These are phyloP conservation scores for Thalassaphorura encarpata DNA, from an alignment of 1,140 invertebrate species.

Conservation along the genomic window DNA sequence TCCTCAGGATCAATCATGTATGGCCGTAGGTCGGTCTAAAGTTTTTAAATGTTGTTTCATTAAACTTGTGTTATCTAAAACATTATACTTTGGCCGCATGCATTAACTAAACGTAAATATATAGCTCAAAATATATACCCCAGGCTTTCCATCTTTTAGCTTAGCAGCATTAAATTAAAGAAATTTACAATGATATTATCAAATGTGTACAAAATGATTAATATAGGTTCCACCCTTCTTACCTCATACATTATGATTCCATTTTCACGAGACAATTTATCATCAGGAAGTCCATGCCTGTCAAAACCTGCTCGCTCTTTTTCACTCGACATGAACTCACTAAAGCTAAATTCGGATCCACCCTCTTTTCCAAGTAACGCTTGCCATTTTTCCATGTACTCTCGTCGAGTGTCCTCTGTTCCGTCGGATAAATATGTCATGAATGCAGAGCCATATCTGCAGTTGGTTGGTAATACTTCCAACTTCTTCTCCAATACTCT, in stretches of 20 bases:
- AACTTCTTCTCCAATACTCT: constrained; percentile 49
- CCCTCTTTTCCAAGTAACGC: constrained; percentile 35
- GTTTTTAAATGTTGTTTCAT: constrained; percentile 7
- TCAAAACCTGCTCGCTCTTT: constrained; percentile 78
- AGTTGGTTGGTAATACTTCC: constrained; percentile 50
- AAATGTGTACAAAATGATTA: background rate
- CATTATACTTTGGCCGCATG: no score
- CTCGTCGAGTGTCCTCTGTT: constrained; percentile 55
- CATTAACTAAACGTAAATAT: no score
- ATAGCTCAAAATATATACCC: background rate
- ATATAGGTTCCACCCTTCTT: no score
- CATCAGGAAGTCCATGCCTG: constrained; percentile 68
- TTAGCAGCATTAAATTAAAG: background rate
- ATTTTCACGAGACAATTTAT: constrained; percentile 70
- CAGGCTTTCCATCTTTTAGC: background rate
- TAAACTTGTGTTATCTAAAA: no score
- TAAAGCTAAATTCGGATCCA: constrained; percentile 50
- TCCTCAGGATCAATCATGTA: constrained; percentile 83
- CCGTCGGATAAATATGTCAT: constrained; percentile 60
- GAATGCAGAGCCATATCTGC: constrained; percentile 62
- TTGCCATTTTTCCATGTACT: constrained; percentile 50
- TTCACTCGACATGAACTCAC: constrained; percentile 61
- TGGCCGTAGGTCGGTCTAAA: constrained; percentile 49
- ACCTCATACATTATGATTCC: constrained; percentile 67
- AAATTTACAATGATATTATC: background rate